Evolutionary conservation across 1,140 invertebrate genomes (phyloP), one percentile per base, ranked within the genome.

Genomic region (Drosophila dunni): DNA sequence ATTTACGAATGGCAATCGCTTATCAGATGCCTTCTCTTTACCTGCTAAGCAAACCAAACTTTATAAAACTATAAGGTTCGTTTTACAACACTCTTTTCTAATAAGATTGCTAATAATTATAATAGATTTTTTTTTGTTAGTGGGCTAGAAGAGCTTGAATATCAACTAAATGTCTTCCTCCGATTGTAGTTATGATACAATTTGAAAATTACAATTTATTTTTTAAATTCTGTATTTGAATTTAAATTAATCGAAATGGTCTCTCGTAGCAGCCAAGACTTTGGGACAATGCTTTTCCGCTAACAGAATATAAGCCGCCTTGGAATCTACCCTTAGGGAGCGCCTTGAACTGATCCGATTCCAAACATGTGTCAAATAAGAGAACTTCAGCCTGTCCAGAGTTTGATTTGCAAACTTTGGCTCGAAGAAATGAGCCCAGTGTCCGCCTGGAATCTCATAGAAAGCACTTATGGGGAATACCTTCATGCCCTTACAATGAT

Each of bases 281-380:
- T 36, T 40, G 13, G 61, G 61, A 64, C 61, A 64, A 17, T 64
- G 20, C n/a, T 11, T 11, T 3, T 2, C 11, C 9, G 61, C 61
- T 24, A 64, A 42, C 38, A 53, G 61, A 0, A 53, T 64, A 11
- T 64, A 64, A 11, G 61, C 61, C 17, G 61, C 48, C 6, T 33
- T 42, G 4, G 61, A 64, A 13, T 53, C 34, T 15, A 50, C 46
- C 8, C 36, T 44, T 0, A 64, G 46, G 13, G 61, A 46, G 8
- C 48, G 17, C 3, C 15, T 13, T 4, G 3, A 0, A 17, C 48
- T 64, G 0, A 53, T 7, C 2, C 15, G 46, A 53, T 64, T 64
- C 61, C 61, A 64, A 9, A 64, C 7, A 53, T 64, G 61, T 42
- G 38, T 53, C 1, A 53, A 0, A 53, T 64, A 44, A 2, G 61